Evolutionary conservation across 1,140 invertebrate genomes (phyloP), one percentile per base, ranked within the genome.

Genomic region (Drosophila serrata): DNA sequence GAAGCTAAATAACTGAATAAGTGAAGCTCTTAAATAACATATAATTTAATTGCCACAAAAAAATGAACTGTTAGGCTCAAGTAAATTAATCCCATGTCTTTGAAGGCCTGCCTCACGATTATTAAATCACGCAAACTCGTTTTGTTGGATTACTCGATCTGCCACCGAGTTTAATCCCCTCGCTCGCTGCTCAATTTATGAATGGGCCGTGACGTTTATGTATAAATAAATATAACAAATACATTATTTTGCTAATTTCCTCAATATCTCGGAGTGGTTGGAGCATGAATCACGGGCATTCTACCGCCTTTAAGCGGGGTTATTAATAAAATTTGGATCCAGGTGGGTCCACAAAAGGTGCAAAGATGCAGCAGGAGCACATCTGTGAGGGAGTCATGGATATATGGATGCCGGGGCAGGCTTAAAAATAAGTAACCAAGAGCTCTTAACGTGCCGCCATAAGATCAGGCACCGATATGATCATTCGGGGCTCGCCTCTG

Each of bases 381-480:
- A 56, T 35, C 65, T 56, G 33, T 22, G 61, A 59, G 65, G 67
- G 67, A 73, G 69, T 73, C 69, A 72, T 73, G 69, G 64, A 42
- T 46, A 11, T 48, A 13, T 48, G 46, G 51, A 15, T 17, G 65
- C 22, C 42, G 22, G 42, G 24, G 17, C 65, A 59, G 69, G 43
- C 69, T 59, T 73, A 73, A 73, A 72, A 73, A 73, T 73, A 73
- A 73, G 65, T 12, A 7, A 29, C n/a, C 61, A 65, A 62, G 61
- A 64, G 65, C 53, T 62, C 53, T 62, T 59, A 62, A 62, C n/a
- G 37, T 29, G 60, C 60, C 60, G 60, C 65, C 65, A 67, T 68
- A 69, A 69, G 65, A 69, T 69, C 65, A 29, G 37, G 65, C 39
- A 42, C 6, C 65, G 65, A 69, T 69, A 73, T 49, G 67, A 59